Evolutionary conservation across 2,888 invertebrate species (phyloP).

Genomic region (Pegoplata infirma): DNA sequence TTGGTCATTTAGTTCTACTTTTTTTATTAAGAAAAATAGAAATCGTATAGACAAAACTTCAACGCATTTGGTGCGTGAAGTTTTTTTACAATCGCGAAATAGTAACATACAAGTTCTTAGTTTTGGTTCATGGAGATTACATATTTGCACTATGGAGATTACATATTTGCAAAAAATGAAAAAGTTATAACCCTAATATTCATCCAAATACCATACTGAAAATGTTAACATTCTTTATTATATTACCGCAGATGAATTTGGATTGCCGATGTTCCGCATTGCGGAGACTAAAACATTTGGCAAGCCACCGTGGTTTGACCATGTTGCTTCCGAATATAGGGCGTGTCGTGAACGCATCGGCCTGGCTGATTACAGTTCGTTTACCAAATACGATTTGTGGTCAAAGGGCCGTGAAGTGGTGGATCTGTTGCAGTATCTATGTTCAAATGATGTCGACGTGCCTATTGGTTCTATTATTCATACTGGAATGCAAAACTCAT

Average conservation of each 20-base stretch:
- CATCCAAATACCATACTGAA: not conserved
- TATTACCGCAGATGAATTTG: conserved; percentile 72
- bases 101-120: too few species aligned
- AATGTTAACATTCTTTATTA: not conserved
- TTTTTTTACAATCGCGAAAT: too few species aligned
- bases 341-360: conserved; percentile 96
- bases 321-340: conserved; percentile 92
- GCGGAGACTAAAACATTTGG: conserved; percentile 91
- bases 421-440: conserved; percentile 92
- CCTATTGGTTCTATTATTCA: conserved; percentile 96
- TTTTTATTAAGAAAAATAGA: too few species aligned
- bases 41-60: too few species aligned
- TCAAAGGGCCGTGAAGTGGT: conserved; percentile 93
- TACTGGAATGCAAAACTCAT: conserved; percentile 97
- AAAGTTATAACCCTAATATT: too few species aligned
- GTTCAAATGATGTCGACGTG: conserved; percentile 97
- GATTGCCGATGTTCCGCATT: conserved; percentile 80
- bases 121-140: too few species aligned
- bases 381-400: conserved; percentile 96
- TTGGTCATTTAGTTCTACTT: too few species aligned
- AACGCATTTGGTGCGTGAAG: too few species aligned
- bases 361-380: conserved; percentile 97
- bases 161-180: too few species aligned
- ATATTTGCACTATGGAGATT: too few species aligned
- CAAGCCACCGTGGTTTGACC: conserved; percentile 95